These are phyloP conservation scores for Chelonus formosanus DNA, from an alignment of 2,888 invertebrate species.

Conservation along the genomic window DNA sequence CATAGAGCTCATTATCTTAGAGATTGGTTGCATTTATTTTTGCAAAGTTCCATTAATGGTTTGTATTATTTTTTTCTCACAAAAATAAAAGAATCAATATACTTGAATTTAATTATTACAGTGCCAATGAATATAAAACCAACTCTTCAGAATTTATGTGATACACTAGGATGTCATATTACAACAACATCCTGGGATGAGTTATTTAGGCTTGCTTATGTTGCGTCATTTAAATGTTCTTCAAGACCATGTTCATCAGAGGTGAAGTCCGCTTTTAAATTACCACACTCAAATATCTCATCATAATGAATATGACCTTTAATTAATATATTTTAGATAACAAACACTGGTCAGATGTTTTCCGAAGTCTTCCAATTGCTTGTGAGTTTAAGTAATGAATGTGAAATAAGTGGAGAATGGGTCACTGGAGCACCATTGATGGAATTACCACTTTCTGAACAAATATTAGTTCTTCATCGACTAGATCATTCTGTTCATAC, in stretches of 20 bases:
- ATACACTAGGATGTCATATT: slow-evolving; percentile 80
- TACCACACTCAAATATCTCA: no score
- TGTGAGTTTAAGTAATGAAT: slow-evolving; percentile 78
- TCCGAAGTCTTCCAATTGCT: slow-evolving; percentile 75
- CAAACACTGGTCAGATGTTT: slow-evolving; percentile 71
- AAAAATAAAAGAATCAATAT: neutral
- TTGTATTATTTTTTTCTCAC: slow-evolving; percentile 18
- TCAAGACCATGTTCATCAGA: slow-evolving; percentile 51
- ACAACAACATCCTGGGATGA: slow-evolving; percentile 85
- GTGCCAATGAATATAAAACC: slow-evolving; percentile 76
- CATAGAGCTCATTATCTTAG: slow-evolving; percentile 56
- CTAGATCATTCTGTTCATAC: slow-evolving; percentile 83
- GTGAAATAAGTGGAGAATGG: slow-evolving; percentile 77
- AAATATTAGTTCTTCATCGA: slow-evolving; percentile 80
- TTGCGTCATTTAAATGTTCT: slow-evolving; percentile 63
- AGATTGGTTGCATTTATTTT: slow-evolving; percentile 57
- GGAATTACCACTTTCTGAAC: slow-evolving; percentile 81
- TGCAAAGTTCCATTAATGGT: slow-evolving; percentile 49
- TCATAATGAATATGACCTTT: no score
- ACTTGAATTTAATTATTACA: slow-evolving; percentile 31
- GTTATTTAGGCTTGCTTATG: slow-evolving; percentile 68
- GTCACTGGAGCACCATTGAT: slow-evolving; percentile 77
- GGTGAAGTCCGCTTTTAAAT: slow-evolving; percentile 38
- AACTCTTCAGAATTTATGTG: slow-evolving; percentile 78
- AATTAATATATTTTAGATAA: slow-evolving; percentile 62